phyloP scores from a whole-genome alignment of 2,113 vertebrate species.

The Microcebus griseorufus region DNA sequence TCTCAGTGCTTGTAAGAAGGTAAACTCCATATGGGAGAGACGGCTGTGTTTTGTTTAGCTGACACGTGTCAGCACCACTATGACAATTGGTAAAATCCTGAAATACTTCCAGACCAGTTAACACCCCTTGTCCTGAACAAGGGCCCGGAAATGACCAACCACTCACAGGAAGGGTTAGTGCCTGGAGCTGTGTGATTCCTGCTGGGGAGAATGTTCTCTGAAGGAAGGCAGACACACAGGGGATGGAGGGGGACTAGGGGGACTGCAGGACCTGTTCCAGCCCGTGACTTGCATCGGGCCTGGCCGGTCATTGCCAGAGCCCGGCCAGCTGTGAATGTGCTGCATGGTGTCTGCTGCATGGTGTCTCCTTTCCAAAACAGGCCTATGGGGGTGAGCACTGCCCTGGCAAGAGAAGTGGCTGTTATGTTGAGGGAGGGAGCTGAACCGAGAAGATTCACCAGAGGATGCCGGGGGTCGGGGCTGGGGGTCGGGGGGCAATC shows the following conservation, averaged over 20 bases:
- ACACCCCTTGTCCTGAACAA: not conserved
- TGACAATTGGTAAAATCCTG: not conserved
- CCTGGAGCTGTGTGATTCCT: too few species aligned
- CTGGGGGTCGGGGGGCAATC: accelerated
- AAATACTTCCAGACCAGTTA: not conserved
- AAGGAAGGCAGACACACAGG: too few species aligned
- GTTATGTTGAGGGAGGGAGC: accelerated
- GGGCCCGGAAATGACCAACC: not conserved
- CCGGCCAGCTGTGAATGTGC: not conserved
- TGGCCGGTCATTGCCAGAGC: not conserved
- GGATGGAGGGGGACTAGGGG: too few species aligned
- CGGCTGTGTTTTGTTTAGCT: not conserved
- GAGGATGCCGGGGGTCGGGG: not conserved
- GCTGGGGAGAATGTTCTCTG: too few species aligned
- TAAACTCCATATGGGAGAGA: not conserved
- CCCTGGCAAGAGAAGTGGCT: not conserved
- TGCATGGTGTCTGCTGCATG: not conserved
- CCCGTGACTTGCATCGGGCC: not conserved
- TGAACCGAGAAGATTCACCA: accelerated
- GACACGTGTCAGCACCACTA: too few species aligned
- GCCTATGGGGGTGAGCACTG: not conserved
- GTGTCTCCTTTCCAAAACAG: not conserved
- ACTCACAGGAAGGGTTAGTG: not conserved
- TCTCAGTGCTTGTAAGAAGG: not conserved
- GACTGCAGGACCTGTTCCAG: not conserved